Evolutionary conservation across 2,797 vertebrate species (phyloP).

Genomic region (Acrossocheilus wenchowensis): DNA sequence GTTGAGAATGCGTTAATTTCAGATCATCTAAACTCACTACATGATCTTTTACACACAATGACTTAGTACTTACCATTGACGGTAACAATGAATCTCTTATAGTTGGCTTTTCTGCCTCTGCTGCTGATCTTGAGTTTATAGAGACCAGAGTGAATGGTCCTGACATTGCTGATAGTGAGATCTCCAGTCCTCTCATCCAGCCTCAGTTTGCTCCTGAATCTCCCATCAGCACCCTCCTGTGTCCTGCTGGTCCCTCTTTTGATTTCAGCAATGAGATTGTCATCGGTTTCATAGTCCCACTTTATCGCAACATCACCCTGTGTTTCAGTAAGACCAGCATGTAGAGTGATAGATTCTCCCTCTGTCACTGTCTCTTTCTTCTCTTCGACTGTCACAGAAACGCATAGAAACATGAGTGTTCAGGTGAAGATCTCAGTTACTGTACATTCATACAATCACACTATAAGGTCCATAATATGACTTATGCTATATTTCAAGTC

Average conservation of each 20-base stretch:
- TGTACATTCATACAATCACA: background rate
- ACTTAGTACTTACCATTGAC: background rate
- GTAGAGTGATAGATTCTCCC: too few species aligned
- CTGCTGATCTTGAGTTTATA: background rate
- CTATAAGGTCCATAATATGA: background rate
- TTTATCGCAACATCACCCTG: accelerated
- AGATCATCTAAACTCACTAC: background rate
- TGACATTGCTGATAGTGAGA: background rate
- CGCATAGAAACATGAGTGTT: background rate
- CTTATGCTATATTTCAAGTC: background rate
- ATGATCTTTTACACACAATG: background rate
- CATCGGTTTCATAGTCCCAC: background rate
- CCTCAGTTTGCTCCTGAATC: background rate
- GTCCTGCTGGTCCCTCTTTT: accelerated
- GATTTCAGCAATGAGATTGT: background rate
- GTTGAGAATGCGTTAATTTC: background rate
- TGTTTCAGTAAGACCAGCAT: background rate
- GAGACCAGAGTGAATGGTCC: slow-evolving; percentile 8
- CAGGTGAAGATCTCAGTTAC: background rate
- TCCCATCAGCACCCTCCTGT: background rate
- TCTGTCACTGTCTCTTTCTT: background rate
- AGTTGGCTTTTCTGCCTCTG: accelerated
- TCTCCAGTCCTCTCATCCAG: background rate
- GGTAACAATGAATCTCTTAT: background rate
- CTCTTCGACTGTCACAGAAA: background rate